Conservation (phyloP, 2,113 vertebrate genomes). For the Steatornis caripensis region DNA sequence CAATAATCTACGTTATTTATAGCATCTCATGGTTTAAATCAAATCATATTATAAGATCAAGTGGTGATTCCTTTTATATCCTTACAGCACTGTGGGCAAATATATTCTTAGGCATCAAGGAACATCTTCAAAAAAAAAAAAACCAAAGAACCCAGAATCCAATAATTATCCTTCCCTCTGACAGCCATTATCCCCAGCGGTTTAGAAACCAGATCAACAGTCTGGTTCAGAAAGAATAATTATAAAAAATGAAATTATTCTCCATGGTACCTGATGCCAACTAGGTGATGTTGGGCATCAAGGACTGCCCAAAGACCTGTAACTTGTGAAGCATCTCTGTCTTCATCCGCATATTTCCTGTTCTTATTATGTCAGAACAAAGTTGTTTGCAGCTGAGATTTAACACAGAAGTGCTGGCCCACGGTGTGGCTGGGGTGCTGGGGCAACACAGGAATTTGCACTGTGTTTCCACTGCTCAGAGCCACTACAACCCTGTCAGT, state of each 20-base stretch:
- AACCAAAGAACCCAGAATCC: background rate
- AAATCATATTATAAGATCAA: background rate
- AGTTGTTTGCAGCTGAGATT: background rate
- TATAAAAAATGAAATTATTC: background rate
- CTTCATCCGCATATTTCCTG: background rate
- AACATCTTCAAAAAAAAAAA: background rate
- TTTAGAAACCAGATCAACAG: background rate
- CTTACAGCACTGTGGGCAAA: background rate
- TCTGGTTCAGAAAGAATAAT: background rate
- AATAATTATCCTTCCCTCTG: background rate
- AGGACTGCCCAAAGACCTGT: background rate
- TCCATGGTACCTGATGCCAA: background rate
- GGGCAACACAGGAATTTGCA: background rate
- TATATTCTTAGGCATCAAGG: background rate
- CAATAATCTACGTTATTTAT: background rate
- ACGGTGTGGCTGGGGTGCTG: accelerated
- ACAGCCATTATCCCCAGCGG: background rate
- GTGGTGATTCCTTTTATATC: background rate
- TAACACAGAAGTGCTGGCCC: background rate
- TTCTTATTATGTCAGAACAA: background rate
- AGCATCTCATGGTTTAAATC: background rate
- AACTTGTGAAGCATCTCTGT: background rate
- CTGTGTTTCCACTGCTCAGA: background rate
- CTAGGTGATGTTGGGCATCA: background rate
- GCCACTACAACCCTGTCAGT: background rate